A percentile compares a stretch with the other conserved stretches of the same genome.
Evolutionary conservation across 2,113 vertebrate genomes (phyloP).

Genomic region (Tyrannus savana): DNA sequence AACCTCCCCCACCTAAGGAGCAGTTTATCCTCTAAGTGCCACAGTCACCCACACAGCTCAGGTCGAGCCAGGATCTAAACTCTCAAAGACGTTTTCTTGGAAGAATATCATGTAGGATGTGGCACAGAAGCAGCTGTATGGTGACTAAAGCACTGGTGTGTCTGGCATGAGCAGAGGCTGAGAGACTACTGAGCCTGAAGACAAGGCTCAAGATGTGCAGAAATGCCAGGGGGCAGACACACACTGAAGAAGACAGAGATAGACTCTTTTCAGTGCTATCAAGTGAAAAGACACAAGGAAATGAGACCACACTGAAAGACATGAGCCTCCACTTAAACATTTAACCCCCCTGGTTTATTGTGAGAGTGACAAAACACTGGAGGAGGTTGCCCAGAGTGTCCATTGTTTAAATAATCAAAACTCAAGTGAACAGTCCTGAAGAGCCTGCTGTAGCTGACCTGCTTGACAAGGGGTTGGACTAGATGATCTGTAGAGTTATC

Average conservation of each 20-base stretch:
- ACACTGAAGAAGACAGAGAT: background rate
- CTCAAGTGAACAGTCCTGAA: background rate
- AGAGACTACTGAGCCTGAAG: background rate
- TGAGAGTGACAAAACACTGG: background rate
- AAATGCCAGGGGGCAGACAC: background rate
- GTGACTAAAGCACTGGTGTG: accelerated
- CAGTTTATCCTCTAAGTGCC: background rate
- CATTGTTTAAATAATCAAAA: background rate
- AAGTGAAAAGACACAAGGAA: background rate
- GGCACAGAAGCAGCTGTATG: background rate
- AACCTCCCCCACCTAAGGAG: background rate
- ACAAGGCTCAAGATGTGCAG: background rate
- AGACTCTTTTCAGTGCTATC: background rate
- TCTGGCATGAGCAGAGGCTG: background rate
- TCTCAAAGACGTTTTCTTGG: background rate
- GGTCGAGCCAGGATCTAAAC: background rate
- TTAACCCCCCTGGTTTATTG: background rate
- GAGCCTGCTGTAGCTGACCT: background rate
- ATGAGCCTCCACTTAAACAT: background rate
- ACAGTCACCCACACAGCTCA: background rate
- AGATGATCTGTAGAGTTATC: background rate
- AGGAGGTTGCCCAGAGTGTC: background rate
- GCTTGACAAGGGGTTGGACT: background rate
- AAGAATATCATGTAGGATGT: accelerated
- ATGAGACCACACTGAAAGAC: background rate